A percentile compares a stretch with the other conserved stretches of the same genome.
These are phyloP conservation scores for Heliocidaris erythrogramma DNA, from an alignment of 35 echinoderm and acorn worm genomes.

Conservation along the genomic window DNA sequence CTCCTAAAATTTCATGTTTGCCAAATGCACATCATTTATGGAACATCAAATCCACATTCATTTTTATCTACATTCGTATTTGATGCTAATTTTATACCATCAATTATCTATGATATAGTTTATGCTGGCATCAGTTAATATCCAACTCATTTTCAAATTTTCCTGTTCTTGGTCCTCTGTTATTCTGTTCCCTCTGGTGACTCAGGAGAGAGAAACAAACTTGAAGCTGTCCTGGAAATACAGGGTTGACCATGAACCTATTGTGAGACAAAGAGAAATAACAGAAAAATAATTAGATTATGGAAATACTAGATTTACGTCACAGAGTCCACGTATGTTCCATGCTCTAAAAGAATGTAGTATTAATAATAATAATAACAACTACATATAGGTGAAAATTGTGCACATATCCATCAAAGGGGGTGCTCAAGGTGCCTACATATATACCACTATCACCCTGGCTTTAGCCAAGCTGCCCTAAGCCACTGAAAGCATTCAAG, in stretches of 20 bases:
- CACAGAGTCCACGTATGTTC: no score
- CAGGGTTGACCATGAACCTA: neutral
- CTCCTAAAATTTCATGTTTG: neutral
- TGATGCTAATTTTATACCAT: neutral
- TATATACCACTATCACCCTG: no score
- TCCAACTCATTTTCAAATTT: neutral
- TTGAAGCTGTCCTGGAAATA: neutral
- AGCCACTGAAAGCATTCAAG: no score
- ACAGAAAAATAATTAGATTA: neutral
- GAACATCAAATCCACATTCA: neutral
- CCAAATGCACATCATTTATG: no score
- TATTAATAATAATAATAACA: no score
- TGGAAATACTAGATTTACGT: no score
- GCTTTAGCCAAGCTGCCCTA: no score
- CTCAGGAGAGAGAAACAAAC: neutral
- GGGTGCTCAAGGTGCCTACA: no score
- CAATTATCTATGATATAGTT: neutral
- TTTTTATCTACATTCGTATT: neutral
- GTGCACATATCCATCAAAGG: no score
- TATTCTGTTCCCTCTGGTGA: neutral
- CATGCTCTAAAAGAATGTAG: no score
- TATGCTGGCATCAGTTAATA: neutral
- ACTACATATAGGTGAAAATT: no score
- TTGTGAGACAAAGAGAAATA: neutral
- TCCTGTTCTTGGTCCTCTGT: neutral